Evolutionary conservation across 2,113 vertebrate species (phyloP).

Genomic region (Paramisgurnus dabryanus): DNA sequence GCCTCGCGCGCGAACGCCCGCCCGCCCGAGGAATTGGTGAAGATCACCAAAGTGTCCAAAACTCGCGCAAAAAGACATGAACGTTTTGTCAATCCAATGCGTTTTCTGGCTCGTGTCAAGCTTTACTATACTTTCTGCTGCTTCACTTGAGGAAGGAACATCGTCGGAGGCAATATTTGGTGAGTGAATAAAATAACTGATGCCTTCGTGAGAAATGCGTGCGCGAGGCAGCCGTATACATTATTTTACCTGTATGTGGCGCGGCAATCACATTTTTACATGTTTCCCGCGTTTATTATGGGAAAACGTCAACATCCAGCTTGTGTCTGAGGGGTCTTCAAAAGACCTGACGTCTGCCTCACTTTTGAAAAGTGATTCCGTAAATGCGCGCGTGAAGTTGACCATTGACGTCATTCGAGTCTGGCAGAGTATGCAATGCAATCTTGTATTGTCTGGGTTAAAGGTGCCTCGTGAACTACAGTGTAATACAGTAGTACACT

Average conservation of each 20-base stretch:
- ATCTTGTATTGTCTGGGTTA: not conserved
- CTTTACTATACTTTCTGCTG: conserved; percentile 60
- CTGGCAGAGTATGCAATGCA: not conserved
- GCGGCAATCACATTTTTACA: not conserved
- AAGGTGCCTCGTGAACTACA: not conserved
- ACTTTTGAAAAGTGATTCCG: no score
- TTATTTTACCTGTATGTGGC: not conserved
- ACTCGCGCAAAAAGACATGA: conserved; percentile 66
- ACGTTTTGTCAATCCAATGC: conserved; percentile 52
- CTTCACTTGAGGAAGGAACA: conserved; percentile 65
- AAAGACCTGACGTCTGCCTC: no score
- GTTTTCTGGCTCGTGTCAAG: conserved; percentile 64
- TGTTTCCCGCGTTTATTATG: not conserved
- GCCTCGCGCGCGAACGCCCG: not conserved
- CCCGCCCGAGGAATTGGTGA: not conserved
- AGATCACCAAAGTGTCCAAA: conserved; percentile 24
- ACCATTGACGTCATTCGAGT: not conserved
- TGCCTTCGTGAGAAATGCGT: not conserved
- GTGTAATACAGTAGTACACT: no score
- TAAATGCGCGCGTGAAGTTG: no score
- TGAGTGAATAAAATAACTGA: conserved; percentile 53
- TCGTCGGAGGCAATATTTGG: conserved; percentile 64
- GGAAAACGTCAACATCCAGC: not conserved
- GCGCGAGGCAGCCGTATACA: not conserved
- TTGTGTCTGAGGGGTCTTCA: not conserved